Percentiles rank a stretch among this genome's conserved stretches.
These are phyloP conservation scores for Bucorvus abyssinicus DNA, from an alignment of 2,797 vertebrate species.

Conservation along the genomic window DNA sequence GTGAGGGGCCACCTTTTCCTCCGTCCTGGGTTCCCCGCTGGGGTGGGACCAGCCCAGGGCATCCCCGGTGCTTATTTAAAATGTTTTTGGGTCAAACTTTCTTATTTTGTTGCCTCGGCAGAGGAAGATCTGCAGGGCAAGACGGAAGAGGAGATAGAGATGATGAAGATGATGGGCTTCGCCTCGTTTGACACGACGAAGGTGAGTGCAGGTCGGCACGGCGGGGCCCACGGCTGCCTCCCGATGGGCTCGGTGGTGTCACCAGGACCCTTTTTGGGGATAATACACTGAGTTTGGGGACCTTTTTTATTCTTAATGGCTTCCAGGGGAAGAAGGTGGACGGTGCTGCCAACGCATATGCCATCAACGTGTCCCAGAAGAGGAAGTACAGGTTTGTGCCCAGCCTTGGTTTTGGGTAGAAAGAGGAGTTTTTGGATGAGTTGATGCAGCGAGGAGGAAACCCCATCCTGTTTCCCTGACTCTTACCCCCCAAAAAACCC, in stretches of 20 bases:
- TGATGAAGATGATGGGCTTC: constrained; percentile 98
- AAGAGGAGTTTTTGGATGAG: background rate
- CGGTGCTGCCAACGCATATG: constrained; percentile 87
- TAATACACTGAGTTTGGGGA: accelerated
- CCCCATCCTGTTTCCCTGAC: background rate
- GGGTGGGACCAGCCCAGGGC: background rate
- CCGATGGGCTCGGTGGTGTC: accelerated
- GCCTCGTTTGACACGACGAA: constrained; percentile 87
- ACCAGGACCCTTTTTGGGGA: background rate
- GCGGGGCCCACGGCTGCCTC: too few relatives aligned
- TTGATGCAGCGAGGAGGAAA: too few relatives aligned
- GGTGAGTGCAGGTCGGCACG: constrained; percentile 59
- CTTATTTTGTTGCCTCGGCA: constrained; percentile 28
- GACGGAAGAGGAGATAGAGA: constrained; percentile 97
- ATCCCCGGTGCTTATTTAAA: accelerated
- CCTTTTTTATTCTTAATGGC: background rate
- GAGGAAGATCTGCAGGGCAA: constrained; percentile 94
- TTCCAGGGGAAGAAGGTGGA: constrained; percentile 90
- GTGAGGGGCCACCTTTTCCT: constrained; percentile 54
- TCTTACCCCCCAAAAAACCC: background rate
- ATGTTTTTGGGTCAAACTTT: background rate
- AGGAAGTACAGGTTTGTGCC: constrained; percentile 91
- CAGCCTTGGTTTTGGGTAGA: background rate
- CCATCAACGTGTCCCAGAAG: constrained; percentile 92
- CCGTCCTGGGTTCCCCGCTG: accelerated